Conservation (phyloP, 2,888 invertebrate species). For the Volucella inanis region DNA sequence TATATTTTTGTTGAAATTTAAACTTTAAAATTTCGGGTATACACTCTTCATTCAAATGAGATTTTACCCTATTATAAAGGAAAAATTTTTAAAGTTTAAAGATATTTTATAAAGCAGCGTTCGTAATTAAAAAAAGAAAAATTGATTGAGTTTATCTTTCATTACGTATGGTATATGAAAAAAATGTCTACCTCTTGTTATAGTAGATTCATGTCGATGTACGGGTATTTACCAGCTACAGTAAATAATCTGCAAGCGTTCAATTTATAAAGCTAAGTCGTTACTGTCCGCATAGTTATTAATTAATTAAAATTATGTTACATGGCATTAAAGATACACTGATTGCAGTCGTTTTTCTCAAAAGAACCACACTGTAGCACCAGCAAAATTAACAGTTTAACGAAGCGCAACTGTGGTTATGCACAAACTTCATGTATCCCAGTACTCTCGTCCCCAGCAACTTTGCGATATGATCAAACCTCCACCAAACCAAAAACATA, state of each 20-base stretch:
- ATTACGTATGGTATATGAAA: too few species aligned
- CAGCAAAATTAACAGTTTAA: conserved; percentile 58
- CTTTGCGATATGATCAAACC: conserved; percentile 22
- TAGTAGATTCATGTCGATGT: background rate
- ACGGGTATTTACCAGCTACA: conserved; percentile 3
- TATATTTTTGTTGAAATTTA: too few species aligned
- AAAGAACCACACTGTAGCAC: conserved; percentile 32
- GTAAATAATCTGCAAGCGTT: conserved; percentile 19
- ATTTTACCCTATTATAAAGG: too few species aligned
- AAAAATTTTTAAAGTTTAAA: too few species aligned
- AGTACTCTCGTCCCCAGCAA: background rate
- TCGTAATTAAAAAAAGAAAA: too few species aligned
- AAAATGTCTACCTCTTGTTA: too few species aligned
- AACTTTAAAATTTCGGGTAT: too few species aligned
- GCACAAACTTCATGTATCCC: conserved; percentile 13
- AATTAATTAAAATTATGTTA: conserved; percentile 60
- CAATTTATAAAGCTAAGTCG: conserved; percentile 49
- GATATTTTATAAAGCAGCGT: too few species aligned
- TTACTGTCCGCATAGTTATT: conserved; percentile 49
- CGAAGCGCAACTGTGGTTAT: conserved; percentile 11
- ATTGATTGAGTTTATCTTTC: too few species aligned
- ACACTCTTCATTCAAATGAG: too few species aligned
- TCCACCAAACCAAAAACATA: conserved; percentile 25
- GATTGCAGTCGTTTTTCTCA: conserved; percentile 17
- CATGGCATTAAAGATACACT: conserved; percentile 33